Percentiles rank a stretch among this genome's conserved stretches.
These are phyloP conservation scores for Ctena decussata DNA, from an alignment of 2,888 invertebrate genomes.

Conservation along the genomic window DNA sequence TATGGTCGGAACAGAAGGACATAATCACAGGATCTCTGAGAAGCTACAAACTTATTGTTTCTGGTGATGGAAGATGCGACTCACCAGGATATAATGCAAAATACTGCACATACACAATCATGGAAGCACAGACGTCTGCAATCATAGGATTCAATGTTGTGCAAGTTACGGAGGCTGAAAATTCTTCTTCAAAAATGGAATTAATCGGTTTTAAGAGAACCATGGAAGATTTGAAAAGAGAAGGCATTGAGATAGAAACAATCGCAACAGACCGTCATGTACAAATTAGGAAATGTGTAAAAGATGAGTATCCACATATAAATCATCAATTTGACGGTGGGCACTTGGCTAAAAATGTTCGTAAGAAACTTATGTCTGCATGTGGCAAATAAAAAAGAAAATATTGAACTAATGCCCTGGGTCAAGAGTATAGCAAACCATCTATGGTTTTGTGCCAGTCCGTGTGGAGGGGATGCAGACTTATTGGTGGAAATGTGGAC, in stretches of 20 bases:
- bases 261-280: conserved; percentile 27
- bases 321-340: conserved; percentile 25
- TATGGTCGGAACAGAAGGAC: too few relatives aligned
- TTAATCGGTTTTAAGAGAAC: too few relatives aligned
- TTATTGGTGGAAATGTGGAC: background rate
- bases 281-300: conserved; percentile 15
- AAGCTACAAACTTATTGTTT: too few relatives aligned
- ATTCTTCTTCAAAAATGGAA: too few relatives aligned
- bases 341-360: conserved; percentile 15
- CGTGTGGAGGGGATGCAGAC: background rate
- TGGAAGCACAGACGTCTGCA: too few relatives aligned
- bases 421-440: background rate
- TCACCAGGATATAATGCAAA: too few relatives aligned
- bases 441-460: conserved; percentile 1
- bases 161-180: too few relatives aligned
- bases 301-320: background rate
- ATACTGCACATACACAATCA: too few relatives aligned
- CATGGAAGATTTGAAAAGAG: too few relatives aligned
- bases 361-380: background rate
- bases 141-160: too few relatives aligned
- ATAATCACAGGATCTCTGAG: too few relatives aligned
- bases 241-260: background rate
- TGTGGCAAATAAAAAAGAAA: conserved; percentile 1
- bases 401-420: background rate
- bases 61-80: too few relatives aligned